Conservation (phyloP, 2,888 invertebrate species). For the Conops quadrifasciatus region DNA sequence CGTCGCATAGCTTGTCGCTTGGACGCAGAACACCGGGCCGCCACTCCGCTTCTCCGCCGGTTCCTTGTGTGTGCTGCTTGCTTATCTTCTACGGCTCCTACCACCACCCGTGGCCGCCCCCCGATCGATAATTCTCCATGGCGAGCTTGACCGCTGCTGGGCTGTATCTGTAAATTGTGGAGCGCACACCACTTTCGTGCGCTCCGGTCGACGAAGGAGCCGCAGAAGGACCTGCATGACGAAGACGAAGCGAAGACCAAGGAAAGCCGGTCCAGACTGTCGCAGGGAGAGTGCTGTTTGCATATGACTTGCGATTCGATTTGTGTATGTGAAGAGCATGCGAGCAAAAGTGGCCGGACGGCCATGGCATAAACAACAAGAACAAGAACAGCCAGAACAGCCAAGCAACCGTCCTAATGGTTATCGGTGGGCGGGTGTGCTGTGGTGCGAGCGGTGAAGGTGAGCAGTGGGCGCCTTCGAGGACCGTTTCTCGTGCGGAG, state of each 20-base stretch:
- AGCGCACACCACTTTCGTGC: constrained; percentile 45
- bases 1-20: constrained; percentile 59
- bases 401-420: constrained; percentile 54
- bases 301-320: constrained; percentile 60
- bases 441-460: constrained; percentile 46
- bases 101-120: constrained; percentile 52
- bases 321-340: constrained; percentile 56
- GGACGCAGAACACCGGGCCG: constrained; percentile 48
- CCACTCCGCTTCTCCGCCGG: background rate
- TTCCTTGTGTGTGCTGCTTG: background rate
- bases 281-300: constrained; percentile 60
- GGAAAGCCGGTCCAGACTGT: constrained; percentile 47
- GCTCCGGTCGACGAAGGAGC: constrained; percentile 51
- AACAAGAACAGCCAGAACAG: constrained; percentile 53
- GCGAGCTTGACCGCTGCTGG: constrained; percentile 58
- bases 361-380: constrained; percentile 38
- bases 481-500: constrained; percentile 44
- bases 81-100: constrained; percentile 21
- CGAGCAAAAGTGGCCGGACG: constrained; percentile 27
- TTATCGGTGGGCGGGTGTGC: constrained; percentile 47
- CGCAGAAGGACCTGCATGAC: constrained; percentile 48
- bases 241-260: constrained; percentile 50
- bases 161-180: constrained; percentile 61
- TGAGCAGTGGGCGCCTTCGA: constrained; percentile 22
- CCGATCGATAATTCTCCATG: constrained; percentile 66